These are phyloP conservation scores for Numenius phaeopus DNA, from an alignment of 2,797 vertebrate genomes.

Conservation along the genomic window DNA sequence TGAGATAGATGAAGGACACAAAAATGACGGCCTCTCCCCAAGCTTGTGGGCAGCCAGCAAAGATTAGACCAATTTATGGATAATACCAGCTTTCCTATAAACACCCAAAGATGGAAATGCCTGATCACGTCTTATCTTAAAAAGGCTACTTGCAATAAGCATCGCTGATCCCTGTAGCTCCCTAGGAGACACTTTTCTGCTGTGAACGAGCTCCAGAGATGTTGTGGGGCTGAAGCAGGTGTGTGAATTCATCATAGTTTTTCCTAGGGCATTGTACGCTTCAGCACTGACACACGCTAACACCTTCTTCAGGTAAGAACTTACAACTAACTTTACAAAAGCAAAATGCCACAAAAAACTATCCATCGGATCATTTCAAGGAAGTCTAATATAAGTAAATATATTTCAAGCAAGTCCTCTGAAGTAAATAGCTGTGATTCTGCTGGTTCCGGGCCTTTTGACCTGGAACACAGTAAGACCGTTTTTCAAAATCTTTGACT, in stretches of 20 bases:
- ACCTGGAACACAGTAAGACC: neutral
- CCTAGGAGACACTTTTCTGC: neutral
- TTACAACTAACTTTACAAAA: neutral
- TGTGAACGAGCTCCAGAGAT: neutral
- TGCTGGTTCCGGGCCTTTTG: neutral
- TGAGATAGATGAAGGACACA: neutral
- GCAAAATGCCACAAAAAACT: neutral
- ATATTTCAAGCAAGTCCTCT: neutral
- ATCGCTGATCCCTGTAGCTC: neutral
- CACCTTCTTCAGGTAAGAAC: neutral
- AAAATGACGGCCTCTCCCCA: neutral
- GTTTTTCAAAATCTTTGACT: neutral
- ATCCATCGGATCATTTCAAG: neutral
- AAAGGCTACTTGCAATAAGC: neutral
- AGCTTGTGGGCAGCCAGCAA: neutral
- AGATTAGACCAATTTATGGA: neutral
- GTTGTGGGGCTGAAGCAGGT: neutral
- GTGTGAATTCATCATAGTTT: neutral
- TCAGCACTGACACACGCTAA: neutral
- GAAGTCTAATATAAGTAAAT: neutral
- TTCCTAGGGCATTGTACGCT: neutral
- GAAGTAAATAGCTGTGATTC: neutral
- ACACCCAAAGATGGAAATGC: neutral
- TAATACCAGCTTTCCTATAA: neutral
- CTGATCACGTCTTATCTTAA: neutral